phyloP scores from a whole-genome alignment of 2,797 vertebrate genomes.

The Acrocephalus scirpaceus region DNA sequence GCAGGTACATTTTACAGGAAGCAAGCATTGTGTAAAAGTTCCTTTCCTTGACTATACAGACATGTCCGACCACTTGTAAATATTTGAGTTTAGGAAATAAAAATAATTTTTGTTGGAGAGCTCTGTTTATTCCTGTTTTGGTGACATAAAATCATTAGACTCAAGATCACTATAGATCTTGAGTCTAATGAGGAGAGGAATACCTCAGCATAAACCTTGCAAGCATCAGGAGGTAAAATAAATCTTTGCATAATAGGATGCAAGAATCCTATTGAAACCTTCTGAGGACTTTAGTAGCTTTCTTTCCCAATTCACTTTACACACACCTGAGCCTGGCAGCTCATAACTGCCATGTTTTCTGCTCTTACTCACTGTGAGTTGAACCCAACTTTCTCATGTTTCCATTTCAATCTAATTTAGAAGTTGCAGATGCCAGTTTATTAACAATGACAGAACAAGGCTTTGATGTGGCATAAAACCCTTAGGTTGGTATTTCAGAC shows the following conservation, averaged over 20 bases:
- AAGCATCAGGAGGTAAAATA: neutral
- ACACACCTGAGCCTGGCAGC: neutral
- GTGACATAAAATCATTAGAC: neutral
- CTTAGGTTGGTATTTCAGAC: neutral
- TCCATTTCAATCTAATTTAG: neutral
- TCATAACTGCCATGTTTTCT: neutral
- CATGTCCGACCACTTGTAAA: neutral
- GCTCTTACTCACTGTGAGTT: neutral
- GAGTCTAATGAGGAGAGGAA: neutral
- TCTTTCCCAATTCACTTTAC: neutral
- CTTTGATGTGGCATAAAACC: neutral
- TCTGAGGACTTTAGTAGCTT: neutral
- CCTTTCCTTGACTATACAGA: neutral
- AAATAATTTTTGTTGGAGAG: neutral
- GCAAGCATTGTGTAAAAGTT: neutral
- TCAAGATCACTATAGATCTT: neutral
- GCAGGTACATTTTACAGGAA: slow-evolving; percentile 11
- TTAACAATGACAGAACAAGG: neutral
- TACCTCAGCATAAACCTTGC: neutral
- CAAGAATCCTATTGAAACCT: neutral
- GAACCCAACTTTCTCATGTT: neutral
- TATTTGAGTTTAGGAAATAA: slow-evolving; percentile 24
- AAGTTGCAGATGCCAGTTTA: neutral
- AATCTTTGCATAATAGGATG: neutral
- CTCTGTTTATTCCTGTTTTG: slow-evolving; percentile 33